These are phyloP conservation scores for Melanotaenia maccullochi DNA, from an alignment of 2,797 vertebrate genomes.

Conservation along the genomic window DNA sequence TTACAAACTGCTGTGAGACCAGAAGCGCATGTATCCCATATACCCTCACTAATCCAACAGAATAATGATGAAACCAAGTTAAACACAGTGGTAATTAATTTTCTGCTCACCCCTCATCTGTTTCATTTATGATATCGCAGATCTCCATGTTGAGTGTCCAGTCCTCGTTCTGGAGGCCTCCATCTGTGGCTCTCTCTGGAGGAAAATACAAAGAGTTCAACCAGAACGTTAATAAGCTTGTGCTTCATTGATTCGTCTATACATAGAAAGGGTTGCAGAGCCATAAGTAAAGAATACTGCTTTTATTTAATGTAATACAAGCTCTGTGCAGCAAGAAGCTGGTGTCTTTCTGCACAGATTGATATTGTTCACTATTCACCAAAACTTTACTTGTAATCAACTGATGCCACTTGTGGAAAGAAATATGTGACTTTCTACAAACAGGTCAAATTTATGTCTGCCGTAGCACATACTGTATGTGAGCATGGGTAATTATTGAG, in stretches of 20 bases:
- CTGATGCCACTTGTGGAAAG: not conserved
- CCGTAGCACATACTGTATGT: too few species aligned
- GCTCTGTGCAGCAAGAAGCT: not conserved
- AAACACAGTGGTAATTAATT: constrained; percentile 5
- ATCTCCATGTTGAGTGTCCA: constrained; percentile 99
- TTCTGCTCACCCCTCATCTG: constrained; percentile 91
- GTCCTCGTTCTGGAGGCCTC: constrained; percentile 96
- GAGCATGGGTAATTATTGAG: too few species aligned
- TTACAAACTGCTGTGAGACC: constrained; percentile 8
- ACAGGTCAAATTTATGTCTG: not conserved
- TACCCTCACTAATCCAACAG: not conserved
- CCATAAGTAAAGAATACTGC: not conserved
- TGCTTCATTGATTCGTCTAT: not conserved
- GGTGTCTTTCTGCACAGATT: constrained; percentile 5
- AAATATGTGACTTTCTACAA: not conserved
- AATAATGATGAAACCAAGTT: not conserved
- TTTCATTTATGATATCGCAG: constrained; percentile 99
- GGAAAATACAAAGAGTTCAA: constrained; percentile 44
- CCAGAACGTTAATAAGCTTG: not conserved
- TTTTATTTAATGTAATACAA: not conserved
- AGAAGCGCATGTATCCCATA: constrained; percentile 1
- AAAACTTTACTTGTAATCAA: not conserved
- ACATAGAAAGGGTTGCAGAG: not conserved
- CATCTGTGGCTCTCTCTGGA: constrained; percentile 96
- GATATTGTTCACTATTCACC: not conserved